Conservation (phyloP, 2,888 invertebrate species). For the Muscina levida region DNA sequence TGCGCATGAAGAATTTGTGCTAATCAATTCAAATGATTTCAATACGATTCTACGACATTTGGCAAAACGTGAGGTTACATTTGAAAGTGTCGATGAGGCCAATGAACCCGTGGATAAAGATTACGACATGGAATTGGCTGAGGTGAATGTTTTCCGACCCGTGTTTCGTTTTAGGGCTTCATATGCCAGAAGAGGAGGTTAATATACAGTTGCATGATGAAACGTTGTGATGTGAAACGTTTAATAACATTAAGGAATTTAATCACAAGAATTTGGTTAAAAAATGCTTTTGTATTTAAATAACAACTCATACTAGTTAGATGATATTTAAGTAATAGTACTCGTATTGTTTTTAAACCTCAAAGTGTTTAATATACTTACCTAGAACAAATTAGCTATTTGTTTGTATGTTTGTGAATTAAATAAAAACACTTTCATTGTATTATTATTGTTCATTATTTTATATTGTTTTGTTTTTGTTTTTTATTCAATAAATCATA, state of each 20-base stretch:
- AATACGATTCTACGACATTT: slow-evolving; percentile 25
- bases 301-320: too few species aligned
- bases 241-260: too few species aligned
- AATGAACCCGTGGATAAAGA: slow-evolving; percentile 67
- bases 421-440: background rate
- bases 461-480: background rate
- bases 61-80: slow-evolving; percentile 48
- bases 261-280: too few species aligned
- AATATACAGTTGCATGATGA: too few species aligned
- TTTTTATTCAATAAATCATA: slow-evolving; percentile 34
- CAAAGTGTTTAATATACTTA: too few species aligned
- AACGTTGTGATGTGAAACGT: too few species aligned
- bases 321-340: too few species aligned
- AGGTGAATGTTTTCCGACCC: slow-evolving; percentile 77
- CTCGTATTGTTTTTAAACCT: too few species aligned
- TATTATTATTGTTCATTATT: background rate
- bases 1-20: background rate
- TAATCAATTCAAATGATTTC: slow-evolving; percentile 1
- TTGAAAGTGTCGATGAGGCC: slow-evolving; percentile 1
- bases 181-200: slow-evolving; percentile 69
- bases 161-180: slow-evolving; percentile 77
- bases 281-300: too few species aligned
- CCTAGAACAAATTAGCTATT: too few species aligned
- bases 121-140: slow-evolving; percentile 76
- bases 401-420: background rate